Base-by-base conservation (phyloP, 2,797 vertebrate genomes). In the Steatocranus sp. region DNA sequence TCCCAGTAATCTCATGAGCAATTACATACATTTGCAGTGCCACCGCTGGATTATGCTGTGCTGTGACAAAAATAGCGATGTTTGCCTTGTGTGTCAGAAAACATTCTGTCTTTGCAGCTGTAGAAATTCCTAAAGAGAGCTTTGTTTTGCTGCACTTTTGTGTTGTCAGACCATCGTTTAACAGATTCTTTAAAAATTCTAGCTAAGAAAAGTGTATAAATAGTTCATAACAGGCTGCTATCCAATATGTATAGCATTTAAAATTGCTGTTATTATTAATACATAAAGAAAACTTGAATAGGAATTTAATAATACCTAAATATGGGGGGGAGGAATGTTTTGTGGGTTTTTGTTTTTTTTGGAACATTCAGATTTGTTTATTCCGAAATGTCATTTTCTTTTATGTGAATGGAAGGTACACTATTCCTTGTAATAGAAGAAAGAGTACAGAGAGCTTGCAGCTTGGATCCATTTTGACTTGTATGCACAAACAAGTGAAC, bases 401-500 rank as follows among this genome's bases (percentile, higher is more conserved):
- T 61, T 36, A 36, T 12, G 18, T 18, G 56, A 61, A 7, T 20
- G 34, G 32, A 61, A 36, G 32, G 56, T 2, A 12, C 17, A 48
- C 68, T 18, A 8, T 73, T 48, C 25, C 25, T 48, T 48, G 25
- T 48, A 48, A 48, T 48, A 32, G 54, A 58, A 58, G 54, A 58
- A 56, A 32, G 27, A 32, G 54, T 58, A 58, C 5, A 58, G 54
- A 58, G 54, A 32, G 54, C 54, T 58, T 58, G 15, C 41, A 27
- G 38, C 41, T 73, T 46, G 10, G 68, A 48, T 32, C 17, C 27
- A n/a, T 48, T 74, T 83, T 43, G 20, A 27, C 10, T 4, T 7
- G 17, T 23, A 14, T 51, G 49, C 15, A 81, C 54, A 83, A 81
- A 86, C 78, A 81, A 34, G 18, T 18, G 18, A 48, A 82, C 34